phyloP scores from a whole-genome alignment of 2,888 invertebrate species.

The Chymomyza caudatula region DNA sequence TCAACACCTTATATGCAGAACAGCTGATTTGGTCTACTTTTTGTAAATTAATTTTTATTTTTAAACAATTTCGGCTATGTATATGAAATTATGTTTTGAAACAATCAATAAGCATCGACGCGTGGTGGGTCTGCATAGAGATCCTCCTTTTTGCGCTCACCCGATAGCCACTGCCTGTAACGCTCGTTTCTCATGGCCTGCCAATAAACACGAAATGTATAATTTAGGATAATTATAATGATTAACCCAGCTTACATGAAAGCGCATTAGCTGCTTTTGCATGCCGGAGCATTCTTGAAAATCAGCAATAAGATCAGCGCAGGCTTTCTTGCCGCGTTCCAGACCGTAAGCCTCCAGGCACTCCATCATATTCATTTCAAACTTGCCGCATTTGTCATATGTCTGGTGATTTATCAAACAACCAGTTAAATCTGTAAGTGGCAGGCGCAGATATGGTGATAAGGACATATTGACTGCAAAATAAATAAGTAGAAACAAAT shows the following conservation, averaged over 20 bases:
- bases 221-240: neutral
- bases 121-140: constrained; percentile 80
- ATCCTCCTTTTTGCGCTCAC: constrained; percentile 81
- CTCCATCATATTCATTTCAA: constrained; percentile 86
- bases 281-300: constrained; percentile 84
- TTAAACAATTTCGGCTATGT: constrained; percentile 52
- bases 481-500: neutral
- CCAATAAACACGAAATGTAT: constrained; percentile 34
- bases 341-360: constrained; percentile 90
- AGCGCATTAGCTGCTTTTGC: constrained; percentile 82
- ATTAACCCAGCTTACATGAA: constrained; percentile 77
- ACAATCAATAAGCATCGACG: constrained; percentile 81
- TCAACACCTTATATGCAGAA: neutral
- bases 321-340: constrained; percentile 82
- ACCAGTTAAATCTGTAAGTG: constrained; percentile 86
- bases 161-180: constrained; percentile 80
- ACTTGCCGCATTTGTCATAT: constrained; percentile 82
- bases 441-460: constrained; percentile 83
- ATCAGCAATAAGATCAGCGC: constrained; percentile 82
- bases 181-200: constrained; percentile 83
- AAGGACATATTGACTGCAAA: constrained; percentile 79
- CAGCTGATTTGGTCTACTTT: neutral
- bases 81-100: constrained; percentile 24
- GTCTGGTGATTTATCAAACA: constrained; percentile 83
- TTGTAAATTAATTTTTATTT: constrained; percentile 39